A percentile compares a stretch with the other conserved stretches of the same genome.
Evolutionary conservation across 2,888 invertebrate species (phyloP).

Genomic region (Himalopsyche japonica): DNA sequence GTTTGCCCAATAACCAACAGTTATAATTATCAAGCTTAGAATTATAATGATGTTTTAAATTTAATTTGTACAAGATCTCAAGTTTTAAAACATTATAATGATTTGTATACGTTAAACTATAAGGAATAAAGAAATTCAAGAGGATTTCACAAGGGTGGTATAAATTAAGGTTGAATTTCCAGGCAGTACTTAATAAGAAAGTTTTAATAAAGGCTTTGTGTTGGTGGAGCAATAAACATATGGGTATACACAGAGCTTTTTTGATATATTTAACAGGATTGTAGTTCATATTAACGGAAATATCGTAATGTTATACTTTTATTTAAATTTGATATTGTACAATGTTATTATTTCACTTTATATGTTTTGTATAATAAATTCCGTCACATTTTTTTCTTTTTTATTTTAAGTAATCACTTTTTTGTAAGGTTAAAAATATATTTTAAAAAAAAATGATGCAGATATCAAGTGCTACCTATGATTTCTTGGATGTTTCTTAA

Average conservation of each 20-base stretch:
- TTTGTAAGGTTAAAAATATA: too few relatives aligned
- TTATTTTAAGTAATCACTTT: too few relatives aligned
- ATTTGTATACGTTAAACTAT: not conserved
- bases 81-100: not conserved
- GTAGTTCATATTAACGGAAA: too few relatives aligned
- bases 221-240: not conserved
- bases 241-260: not conserved
- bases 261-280: not conserved
- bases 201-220: slow-evolving; percentile 3
- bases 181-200: slow-evolving; percentile 7
- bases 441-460: too few relatives aligned
- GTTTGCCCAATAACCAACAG: not conserved
- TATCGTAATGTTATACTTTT: too few relatives aligned
- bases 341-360: too few relatives aligned
- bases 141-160: not conserved
- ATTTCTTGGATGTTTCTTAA: too few relatives aligned
- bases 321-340: too few relatives aligned
- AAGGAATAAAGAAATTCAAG: not conserved
- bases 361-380: too few relatives aligned
- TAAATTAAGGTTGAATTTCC: slow-evolving; percentile 17
- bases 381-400: too few relatives aligned
- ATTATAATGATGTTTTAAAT: not conserved
- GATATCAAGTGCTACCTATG: too few relatives aligned
- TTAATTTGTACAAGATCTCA: not conserved
- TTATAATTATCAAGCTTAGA: not conserved